Percentiles rank a stretch among this genome's conserved stretches.
Conservation (phyloP, 2,113 vertebrate species). For the Apistogramma diplotaenia region DNA sequence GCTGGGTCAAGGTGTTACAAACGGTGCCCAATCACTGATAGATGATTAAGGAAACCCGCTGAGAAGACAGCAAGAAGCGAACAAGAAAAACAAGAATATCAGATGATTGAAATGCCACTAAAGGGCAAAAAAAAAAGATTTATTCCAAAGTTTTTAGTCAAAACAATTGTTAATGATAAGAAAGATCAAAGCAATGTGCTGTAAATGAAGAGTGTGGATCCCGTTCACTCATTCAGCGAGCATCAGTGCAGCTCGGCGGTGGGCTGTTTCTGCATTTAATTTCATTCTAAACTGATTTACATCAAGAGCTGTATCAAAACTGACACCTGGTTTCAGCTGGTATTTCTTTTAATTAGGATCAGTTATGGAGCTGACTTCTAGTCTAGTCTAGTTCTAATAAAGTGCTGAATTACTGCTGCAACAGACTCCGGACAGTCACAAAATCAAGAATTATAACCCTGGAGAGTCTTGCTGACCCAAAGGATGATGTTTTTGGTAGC, state of each 20-base stretch:
- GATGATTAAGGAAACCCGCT: constrained; percentile 5
- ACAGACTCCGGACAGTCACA: neutral
- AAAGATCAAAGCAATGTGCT: neutral
- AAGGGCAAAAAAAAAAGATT: neutral
- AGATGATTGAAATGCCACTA: neutral
- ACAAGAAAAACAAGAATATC: neutral
- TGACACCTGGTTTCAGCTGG: constrained; percentile 12
- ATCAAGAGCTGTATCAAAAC: constrained; percentile 21
- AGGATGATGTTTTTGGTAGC: neutral
- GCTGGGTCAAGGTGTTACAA: neutral
- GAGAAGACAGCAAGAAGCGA: neutral
- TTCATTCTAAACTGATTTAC: neutral
- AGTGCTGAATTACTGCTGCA: neutral
- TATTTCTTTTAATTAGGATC: constrained; percentile 38
- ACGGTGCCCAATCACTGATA: constrained; percentile 8
- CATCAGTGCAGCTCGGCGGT: constrained; percentile 20
- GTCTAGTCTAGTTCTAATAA: constrained; percentile 51
- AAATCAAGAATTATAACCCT: neutral
- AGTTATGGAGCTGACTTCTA: neutral
- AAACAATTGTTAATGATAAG: neutral
- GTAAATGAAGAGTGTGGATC: neutral
- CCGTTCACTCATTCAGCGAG: neutral
- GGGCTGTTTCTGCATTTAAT: neutral
- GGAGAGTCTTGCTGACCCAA: neutral
- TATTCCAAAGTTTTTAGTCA: neutral